phyloP scores from a whole-genome alignment of 2,113 vertebrate genomes.

The Orientallactaga bullata region DNA sequence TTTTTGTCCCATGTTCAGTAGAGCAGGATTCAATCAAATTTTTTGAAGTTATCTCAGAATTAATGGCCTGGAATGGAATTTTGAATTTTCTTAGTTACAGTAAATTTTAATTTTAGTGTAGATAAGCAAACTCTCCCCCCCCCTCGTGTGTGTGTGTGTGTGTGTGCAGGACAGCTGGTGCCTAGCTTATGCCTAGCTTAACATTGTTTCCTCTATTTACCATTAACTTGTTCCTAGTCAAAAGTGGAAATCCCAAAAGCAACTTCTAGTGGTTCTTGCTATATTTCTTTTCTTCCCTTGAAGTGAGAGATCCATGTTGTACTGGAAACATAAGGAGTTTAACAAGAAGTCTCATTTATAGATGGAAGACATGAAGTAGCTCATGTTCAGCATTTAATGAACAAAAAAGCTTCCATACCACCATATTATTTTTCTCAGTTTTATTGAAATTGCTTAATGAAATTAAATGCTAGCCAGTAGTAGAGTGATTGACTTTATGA shows the following conservation, averaged over 20 bases:
- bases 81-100: constrained; percentile 29
- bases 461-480: constrained; percentile 61
- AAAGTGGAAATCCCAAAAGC: background rate
- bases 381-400: constrained; percentile 65
- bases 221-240: background rate
- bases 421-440: constrained; percentile 68
- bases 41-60: constrained; percentile 14
- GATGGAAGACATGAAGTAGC: background rate
- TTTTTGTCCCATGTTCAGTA: background rate
- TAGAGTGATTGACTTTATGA: background rate
- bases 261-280: background rate
- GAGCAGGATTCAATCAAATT: background rate
- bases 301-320: background rate
- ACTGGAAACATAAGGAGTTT: background rate
- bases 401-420: constrained; percentile 65
- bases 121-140: background rate
- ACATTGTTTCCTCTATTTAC: background rate
- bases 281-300: background rate
- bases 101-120: constrained; percentile 20
- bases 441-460: constrained; percentile 75
- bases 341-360: constrained; percentile 15
- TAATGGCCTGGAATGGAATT: background rate
- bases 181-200: background rate
- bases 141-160: no score
- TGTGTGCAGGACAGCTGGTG: background rate